A percentile compares a stretch with the other conserved stretches of the same genome.
Conservation (phyloP, 1,140 invertebrate species). For the Cecropterus lyciades region DNA sequence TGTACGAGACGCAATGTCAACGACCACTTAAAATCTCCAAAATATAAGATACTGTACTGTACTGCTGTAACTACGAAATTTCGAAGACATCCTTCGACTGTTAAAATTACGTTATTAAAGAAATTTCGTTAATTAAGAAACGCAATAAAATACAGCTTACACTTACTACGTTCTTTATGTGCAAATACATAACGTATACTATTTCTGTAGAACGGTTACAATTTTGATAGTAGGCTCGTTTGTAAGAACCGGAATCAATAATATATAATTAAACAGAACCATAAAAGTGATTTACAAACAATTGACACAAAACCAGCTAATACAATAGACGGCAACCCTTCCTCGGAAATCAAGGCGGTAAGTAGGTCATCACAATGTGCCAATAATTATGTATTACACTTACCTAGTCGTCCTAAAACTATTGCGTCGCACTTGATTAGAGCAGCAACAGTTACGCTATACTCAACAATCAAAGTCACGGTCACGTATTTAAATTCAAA, state of each 20-base stretch:
- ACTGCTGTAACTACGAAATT: too few relatives aligned
- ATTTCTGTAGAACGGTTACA: not conserved
- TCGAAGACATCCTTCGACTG: too few relatives aligned
- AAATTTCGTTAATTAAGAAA: too few relatives aligned
- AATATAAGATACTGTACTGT: too few relatives aligned
- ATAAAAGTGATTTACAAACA: not conserved
- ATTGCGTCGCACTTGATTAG: slow-evolving; percentile 66
- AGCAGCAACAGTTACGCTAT: slow-evolving; percentile 30
- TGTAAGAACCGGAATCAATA: slow-evolving; percentile 15
- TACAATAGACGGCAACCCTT: slow-evolving; percentile 18
- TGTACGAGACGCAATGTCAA: slow-evolving; percentile 1
- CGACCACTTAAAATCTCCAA: slow-evolving; percentile 1
- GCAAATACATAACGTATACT: too few relatives aligned
- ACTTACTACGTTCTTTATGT: too few relatives aligned
- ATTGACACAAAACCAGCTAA: not conserved
- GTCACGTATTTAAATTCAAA: slow-evolving; percentile 12
- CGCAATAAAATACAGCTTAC: too few relatives aligned
- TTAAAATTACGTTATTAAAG: too few relatives aligned
- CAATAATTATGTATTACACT: slow-evolving; percentile 72
- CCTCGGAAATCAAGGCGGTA: slow-evolving; percentile 36
- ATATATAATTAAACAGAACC: slow-evolving; percentile 1
- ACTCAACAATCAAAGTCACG: slow-evolving; percentile 15
- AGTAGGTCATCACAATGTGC: slow-evolving; percentile 76
- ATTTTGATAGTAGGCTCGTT: not conserved
- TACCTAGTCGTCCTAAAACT: slow-evolving; percentile 65